These are phyloP conservation scores for Xylota segnis DNA, from an alignment of 2,888 invertebrate species.

Conservation along the genomic window DNA sequence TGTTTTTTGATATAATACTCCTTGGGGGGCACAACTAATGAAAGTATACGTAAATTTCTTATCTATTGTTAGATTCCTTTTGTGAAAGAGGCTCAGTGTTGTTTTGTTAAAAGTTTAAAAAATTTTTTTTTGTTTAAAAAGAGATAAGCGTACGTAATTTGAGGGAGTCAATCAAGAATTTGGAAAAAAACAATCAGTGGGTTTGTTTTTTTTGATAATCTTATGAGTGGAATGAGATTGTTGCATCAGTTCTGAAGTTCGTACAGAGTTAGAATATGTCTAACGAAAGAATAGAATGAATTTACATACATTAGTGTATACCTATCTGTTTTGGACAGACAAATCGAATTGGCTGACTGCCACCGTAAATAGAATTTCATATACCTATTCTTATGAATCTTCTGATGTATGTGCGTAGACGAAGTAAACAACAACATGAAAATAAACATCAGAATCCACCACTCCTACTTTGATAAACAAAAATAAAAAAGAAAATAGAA, in stretches of 20 bases:
- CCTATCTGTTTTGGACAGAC: background rate
- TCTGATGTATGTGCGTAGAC: background rate
- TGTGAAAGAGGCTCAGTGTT: background rate
- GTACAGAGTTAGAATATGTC: background rate
- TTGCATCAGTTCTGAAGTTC: background rate
- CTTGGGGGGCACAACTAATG: background rate
- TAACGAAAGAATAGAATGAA: background rate
- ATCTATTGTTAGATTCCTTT: conserved; percentile 13
- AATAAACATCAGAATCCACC: background rate
- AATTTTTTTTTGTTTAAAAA: background rate
- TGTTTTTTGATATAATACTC: background rate
- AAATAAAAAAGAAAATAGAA: background rate
- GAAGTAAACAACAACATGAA: conserved; percentile 8
- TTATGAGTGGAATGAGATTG: background rate
- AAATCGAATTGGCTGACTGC: conserved; percentile 6
- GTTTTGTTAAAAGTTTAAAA: no score
- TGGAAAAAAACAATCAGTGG: no score
- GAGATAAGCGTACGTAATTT: conserved; percentile 6
- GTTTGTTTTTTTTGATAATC: background rate
- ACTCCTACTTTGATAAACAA: background rate
- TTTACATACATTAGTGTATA: background rate
- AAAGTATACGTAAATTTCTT: background rate
- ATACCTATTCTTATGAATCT: background rate
- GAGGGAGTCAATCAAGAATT: background rate
- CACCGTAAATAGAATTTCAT: background rate